Conservation (phyloP, 2,888 invertebrate species). For the Villa cingulata region DNA sequence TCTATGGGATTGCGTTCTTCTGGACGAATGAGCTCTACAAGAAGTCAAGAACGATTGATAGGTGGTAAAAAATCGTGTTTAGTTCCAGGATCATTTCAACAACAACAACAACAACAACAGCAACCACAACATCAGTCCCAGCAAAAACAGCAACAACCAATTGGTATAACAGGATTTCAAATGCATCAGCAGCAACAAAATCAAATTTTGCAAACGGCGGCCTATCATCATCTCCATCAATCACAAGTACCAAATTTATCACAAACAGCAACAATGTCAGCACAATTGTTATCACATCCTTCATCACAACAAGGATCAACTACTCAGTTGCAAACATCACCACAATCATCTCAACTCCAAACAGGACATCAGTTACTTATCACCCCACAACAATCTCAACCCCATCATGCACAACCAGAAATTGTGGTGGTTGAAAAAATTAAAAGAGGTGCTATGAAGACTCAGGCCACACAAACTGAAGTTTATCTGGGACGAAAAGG, state of each 20-base stretch:
- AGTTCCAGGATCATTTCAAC: conserved; percentile 21
- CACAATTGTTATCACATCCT: conserved; percentile 1
- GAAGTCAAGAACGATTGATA: conserved; percentile 57
- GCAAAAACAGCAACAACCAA: conserved; percentile 8
- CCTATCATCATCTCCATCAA: conserved; percentile 3
- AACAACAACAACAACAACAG: conserved; percentile 27
- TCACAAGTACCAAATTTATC: neutral
- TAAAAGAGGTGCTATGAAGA: conserved; percentile 74
- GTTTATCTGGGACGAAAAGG: conserved; percentile 55
- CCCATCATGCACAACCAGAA: conserved; percentile 22
- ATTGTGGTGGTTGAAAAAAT: conserved; percentile 52
- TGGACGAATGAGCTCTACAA: conserved; percentile 36
- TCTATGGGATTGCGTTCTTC: conserved; percentile 36
- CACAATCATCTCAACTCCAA: conserved; percentile 20
- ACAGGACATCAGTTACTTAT: neutral
- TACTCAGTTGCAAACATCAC: conserved; percentile 8
- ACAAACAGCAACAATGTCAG: neutral
- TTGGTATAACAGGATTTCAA: conserved; percentile 1
- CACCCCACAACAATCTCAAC: neutral
- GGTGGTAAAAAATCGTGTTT: conserved; percentile 52
- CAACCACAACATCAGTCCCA: conserved; percentile 5
- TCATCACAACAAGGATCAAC: neutral
- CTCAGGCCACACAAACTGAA: conserved; percentile 86
- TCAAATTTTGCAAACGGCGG: conserved; percentile 3
- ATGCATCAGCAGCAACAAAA: conserved; percentile 6